phyloP scores from a whole-genome alignment of 2,888 invertebrate genomes.

The Oxytorus armatus region DNA sequence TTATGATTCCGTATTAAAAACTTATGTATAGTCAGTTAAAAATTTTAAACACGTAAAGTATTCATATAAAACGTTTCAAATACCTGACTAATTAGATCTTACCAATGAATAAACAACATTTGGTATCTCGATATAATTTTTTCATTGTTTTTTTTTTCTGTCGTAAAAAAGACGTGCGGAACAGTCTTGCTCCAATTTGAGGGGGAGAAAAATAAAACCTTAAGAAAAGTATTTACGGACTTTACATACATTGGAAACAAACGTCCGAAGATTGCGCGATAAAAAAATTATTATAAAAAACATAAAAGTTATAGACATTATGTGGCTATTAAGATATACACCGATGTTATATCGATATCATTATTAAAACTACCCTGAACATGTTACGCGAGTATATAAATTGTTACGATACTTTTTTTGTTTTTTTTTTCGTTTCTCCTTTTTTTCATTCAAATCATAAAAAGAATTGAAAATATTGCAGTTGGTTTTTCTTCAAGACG shows the following conservation, averaged over 20 bases:
- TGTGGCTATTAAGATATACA: conserved; percentile 55
- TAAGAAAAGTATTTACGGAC: too few species aligned
- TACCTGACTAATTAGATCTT: conserved; percentile 66
- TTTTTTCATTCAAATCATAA: not conserved
- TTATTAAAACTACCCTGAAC: conserved; percentile 58
- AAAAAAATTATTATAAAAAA: conserved; percentile 21
- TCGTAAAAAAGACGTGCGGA: conserved; percentile 67
- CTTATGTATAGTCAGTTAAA: conserved; percentile 67
- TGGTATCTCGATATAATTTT: conserved; percentile 66
- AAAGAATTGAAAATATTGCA: conserved; percentile 50
- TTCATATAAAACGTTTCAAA: conserved; percentile 68
- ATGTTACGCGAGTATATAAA: conserved; percentile 63
- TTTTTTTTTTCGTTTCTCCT: conserved; percentile 24
- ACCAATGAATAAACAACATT: conserved; percentile 67
- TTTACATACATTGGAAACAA: too few species aligned
- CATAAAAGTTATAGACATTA: too few species aligned
- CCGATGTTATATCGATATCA: conserved; percentile 46
- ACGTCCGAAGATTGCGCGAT: too few species aligned
- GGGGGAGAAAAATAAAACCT: conserved; percentile 16
- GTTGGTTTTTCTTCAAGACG: conserved; percentile 22
- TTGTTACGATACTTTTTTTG: conserved; percentile 45
- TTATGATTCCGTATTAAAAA: conserved; percentile 67
- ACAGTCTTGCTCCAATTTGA: conserved; percentile 59
- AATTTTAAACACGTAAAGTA: conserved; percentile 69
- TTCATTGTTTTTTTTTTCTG: conserved; percentile 43